Evolutionary conservation across 2,888 invertebrate genomes (phyloP).

Genomic region (Noctua comes): DNA sequence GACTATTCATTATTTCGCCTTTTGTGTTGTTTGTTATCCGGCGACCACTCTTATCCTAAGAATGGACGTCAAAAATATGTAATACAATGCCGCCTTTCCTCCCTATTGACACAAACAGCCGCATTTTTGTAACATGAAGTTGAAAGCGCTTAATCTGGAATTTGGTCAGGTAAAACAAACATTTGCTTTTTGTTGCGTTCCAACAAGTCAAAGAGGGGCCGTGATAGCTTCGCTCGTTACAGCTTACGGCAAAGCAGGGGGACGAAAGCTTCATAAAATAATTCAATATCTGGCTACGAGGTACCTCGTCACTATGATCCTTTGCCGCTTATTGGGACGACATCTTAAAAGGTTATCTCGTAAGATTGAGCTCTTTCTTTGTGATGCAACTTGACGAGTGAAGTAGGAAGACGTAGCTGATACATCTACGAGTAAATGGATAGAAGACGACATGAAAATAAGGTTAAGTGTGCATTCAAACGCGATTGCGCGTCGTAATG

Average conservation of each 20-base stretch:
- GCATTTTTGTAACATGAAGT: slow-evolving; percentile 84
- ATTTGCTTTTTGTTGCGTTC: slow-evolving; percentile 79
- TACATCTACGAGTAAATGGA: slow-evolving; percentile 19
- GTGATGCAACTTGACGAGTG: slow-evolving; percentile 20
- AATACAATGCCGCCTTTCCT: slow-evolving; percentile 79
- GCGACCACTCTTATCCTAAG: slow-evolving; percentile 80
- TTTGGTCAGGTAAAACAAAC: slow-evolving; percentile 85
- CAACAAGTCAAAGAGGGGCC: slow-evolving; percentile 72
- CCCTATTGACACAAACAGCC: slow-evolving; percentile 82
- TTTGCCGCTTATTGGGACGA: slow-evolving; percentile 35
- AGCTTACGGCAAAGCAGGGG: slow-evolving; percentile 25
- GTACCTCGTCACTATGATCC: slow-evolving; percentile 11
- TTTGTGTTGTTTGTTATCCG: slow-evolving; percentile 86
- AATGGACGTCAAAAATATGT: slow-evolving; percentile 80
- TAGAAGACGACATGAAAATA: slow-evolving; percentile 28
- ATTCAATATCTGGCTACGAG: slow-evolving; percentile 22
- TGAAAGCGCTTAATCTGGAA: slow-evolving; percentile 84
- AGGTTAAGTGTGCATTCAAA: slow-evolving; percentile 56
- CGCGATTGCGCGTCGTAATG: slow-evolving; percentile 33
- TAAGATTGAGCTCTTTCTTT: slow-evolving; percentile 12
- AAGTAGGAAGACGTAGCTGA: neutral
- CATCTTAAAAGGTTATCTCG: slow-evolving; percentile 29
- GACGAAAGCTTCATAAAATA: slow-evolving; percentile 29
- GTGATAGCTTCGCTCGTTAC: slow-evolving; percentile 33
- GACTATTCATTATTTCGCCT: slow-evolving; percentile 88